Percentiles rank a stretch among this genome's conserved stretches.
Conservation (phyloP, 2,797 vertebrate species). For the Sebastes hopkinsi region DNA sequence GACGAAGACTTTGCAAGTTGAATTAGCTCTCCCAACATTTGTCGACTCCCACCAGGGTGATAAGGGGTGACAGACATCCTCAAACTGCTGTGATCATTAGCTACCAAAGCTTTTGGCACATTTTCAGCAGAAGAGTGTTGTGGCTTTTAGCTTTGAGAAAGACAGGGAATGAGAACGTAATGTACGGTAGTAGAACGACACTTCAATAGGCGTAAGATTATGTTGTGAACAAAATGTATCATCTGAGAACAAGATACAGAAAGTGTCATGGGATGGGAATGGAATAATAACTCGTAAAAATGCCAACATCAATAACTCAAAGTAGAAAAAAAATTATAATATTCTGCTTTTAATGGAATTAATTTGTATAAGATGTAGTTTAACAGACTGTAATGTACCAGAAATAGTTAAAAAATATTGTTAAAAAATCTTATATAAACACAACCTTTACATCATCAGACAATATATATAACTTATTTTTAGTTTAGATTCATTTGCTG, state of each 20-base stretch:
- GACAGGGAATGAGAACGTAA: not conserved
- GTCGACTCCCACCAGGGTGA: conserved; percentile 49
- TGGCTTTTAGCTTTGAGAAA: conserved; percentile 25
- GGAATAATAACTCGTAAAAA: not conserved
- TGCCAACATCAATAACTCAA: not conserved
- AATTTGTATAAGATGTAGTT: not conserved
- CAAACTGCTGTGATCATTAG: conserved; percentile 55
- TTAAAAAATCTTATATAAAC: not conserved
- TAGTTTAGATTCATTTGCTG: no score
- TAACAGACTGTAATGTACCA: not conserved
- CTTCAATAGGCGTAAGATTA: not conserved
- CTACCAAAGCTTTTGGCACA: conserved; percentile 35
- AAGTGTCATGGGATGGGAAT: not conserved
- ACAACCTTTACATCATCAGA: not conserved
- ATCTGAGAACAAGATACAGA: not conserved
- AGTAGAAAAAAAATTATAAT: not conserved
- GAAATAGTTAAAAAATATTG: not conserved
- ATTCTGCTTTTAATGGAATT: not conserved
- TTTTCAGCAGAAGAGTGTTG: conserved; percentile 22
- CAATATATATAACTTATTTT: not conserved
- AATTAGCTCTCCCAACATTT: conserved; percentile 46
- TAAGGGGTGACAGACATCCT: conserved; percentile 42
- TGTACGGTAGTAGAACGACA: not conserved
- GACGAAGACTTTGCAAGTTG: conserved; percentile 24
- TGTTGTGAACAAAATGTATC: not conserved